Base-by-base conservation (phyloP, 2,888 invertebrate species). In the Iphiclides podalirius region DNA sequence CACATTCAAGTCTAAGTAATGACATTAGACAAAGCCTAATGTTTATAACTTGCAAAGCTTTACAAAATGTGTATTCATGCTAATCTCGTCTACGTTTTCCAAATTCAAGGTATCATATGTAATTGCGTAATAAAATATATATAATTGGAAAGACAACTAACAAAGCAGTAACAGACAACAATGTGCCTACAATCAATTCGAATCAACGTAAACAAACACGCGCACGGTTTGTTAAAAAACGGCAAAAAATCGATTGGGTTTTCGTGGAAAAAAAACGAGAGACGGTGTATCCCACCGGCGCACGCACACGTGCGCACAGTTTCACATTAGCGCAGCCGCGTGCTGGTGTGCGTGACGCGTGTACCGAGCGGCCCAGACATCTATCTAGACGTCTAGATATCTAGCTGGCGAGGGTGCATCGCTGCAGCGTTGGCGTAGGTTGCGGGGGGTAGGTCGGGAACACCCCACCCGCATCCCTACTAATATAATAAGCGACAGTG, bases 381-480 rank as follows among this genome's bases (percentile, higher is more conserved):
- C 71, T 75, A 75, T 71, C 76, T 81, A 80, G 81, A 78, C 72
- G 67, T 66, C 70, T 73, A 67, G 61, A 62, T 64, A 59, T 60
- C 58, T 64, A 60, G 62, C 59, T 36, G 55, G n/a, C n/a, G n/a
- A 47, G 73, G 75, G 72, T 85, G 83, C 84, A 83, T 77, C 75
- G 74, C 58, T 83, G 85, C 85, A 83, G 60, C 61, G 82, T 86
- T 86, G 75, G 75, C 69, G 74, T 82, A 85, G 85, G 85, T 85
- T 75, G 70, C 65, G 72, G 71, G 75, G 77, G 80, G 74, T 75
- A 75, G 70, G 68, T 72, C 71, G 71, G 62, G 60, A 54, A 57
- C 55, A 58, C 61, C 58, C 47, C 64, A 57, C 63, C 63, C 53
- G 59, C 49, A 38, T 38, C 1, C 28, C 9, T 26, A 31, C 39